These are phyloP conservation scores for Acanthosepion lycidas DNA, from an alignment of 2,888 invertebrate species.

Conservation along the genomic window DNA sequence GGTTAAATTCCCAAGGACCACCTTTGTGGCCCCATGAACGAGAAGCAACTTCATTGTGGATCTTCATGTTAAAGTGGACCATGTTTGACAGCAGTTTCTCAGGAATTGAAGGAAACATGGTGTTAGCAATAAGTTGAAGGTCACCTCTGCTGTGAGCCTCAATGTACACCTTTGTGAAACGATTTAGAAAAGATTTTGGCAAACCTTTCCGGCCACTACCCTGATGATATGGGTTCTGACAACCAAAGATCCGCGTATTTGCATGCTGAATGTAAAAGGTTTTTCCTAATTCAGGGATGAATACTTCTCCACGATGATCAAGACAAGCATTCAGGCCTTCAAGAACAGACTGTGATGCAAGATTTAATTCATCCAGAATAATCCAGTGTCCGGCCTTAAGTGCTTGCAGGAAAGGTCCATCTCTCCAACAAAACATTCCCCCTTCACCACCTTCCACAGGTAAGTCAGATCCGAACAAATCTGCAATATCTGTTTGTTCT, in stretches of 20 bases:
- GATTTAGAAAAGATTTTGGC: slow-evolving; percentile 96
- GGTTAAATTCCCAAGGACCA: slow-evolving; percentile 96
- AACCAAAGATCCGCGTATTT: slow-evolving; percentile 92
- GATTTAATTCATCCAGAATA: slow-evolving; percentile 95
- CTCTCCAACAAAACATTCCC: slow-evolving; percentile 95
- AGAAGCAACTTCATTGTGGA: not conserved
- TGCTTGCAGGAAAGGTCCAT: slow-evolving; percentile 95
- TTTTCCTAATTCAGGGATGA: slow-evolving; percentile 92
- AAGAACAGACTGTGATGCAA: slow-evolving; percentile 97
- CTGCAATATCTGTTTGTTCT: slow-evolving; percentile 98
- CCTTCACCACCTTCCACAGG: slow-evolving; percentile 89
- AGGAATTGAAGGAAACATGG: slow-evolving; percentile 81
- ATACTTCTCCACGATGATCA: slow-evolving; percentile 97
- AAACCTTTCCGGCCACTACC: slow-evolving; percentile 96
- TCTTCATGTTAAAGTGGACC: slow-evolving; percentile 84
- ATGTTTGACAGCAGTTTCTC: slow-evolving; percentile 81
- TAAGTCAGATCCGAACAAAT: slow-evolving; percentile 97
- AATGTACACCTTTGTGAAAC: slow-evolving; percentile 86
- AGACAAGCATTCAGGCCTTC: slow-evolving; percentile 99
- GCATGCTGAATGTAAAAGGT: slow-evolving; percentile 84
- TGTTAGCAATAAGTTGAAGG: slow-evolving; percentile 79
- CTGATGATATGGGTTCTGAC: slow-evolving; percentile 96
- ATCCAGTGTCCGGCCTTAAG: slow-evolving; percentile 96
- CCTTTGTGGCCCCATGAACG: slow-evolving; percentile 85
- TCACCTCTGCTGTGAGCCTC: slow-evolving; percentile 81